Evolutionary conservation across 2,113 vertebrate species (phyloP).

Genomic region (Centrocercus urophasianus): DNA sequence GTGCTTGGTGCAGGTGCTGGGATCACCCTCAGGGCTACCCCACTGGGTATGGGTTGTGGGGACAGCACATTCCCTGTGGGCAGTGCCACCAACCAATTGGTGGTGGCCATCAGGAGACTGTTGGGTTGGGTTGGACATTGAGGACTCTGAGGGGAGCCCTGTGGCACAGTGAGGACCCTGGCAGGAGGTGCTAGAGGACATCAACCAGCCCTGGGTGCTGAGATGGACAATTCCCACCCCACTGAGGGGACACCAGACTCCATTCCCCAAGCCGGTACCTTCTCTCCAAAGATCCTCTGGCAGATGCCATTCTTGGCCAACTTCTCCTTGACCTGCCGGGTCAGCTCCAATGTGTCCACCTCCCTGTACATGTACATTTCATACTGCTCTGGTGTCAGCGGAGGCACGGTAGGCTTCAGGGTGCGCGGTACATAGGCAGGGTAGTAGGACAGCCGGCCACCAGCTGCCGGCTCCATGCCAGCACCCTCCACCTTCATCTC

Average conservation of each 20-base stretch:
- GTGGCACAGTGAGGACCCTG: not conserved
- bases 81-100: not conserved
- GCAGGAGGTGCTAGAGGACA: not conserved
- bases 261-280: conserved; percentile 79
- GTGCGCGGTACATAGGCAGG: conserved; percentile 90
- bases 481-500: conserved; percentile 89
- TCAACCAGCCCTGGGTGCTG: not conserved
- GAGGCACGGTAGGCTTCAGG: conserved; percentile 94
- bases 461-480: conserved; percentile 61
- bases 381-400: conserved; percentile 95
- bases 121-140: not conserved
- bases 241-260: not conserved
- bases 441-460: conserved; percentile 86
- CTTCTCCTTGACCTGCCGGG: conserved; percentile 98
- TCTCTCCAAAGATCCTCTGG: conserved; percentile 98
- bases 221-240: not conserved
- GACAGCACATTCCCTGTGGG: not conserved
- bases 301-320: conserved; percentile 98
- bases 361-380: conserved; percentile 99
- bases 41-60: not conserved
- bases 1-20: not conserved
- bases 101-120: not conserved
- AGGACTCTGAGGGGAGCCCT: not conserved
- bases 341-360: conserved; percentile 96
- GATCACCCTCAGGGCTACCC: not conserved